phyloP scores from a whole-genome alignment of 2,797 vertebrate genomes.

The Clarias platycephalus region DNA sequence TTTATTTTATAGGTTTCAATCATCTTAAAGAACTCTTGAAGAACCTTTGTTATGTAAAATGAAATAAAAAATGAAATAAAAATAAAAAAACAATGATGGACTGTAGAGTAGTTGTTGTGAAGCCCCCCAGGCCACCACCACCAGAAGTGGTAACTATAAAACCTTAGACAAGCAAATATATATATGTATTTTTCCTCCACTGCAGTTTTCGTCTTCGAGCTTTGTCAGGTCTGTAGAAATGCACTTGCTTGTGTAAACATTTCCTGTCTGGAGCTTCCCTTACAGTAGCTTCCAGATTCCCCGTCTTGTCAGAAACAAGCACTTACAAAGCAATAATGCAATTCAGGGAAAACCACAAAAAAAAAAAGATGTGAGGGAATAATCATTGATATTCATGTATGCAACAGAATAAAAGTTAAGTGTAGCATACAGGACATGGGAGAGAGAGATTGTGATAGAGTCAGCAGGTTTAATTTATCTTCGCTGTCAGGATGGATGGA shows the following conservation, averaged over 20 bases:
- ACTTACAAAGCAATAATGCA: neutral
- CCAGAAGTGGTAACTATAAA: neutral
- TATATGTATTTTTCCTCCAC: neutral
- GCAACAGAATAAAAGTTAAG: neutral
- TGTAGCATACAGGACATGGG: slow-evolving; percentile 48
- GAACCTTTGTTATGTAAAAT: no score
- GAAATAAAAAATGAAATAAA: neutral
- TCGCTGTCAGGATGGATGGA: neutral
- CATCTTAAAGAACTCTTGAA: no score
- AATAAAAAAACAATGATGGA: neutral
- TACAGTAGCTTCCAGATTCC: neutral
- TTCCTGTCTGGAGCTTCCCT: neutral
- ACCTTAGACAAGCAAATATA: neutral
- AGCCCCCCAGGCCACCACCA: neutral
- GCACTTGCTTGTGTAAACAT: neutral
- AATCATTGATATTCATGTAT: neutral
- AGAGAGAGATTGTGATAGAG: neutral
- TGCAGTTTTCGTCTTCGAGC: neutral
- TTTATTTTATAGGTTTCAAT: no score
- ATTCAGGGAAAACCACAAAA: neutral
- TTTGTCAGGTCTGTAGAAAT: neutral
- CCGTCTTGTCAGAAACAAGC: neutral
- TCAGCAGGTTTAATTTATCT: slow-evolving; percentile 18
- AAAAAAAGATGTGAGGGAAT: neutral
- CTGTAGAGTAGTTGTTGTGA: neutral